A percentile compares a stretch with the other conserved stretches of the same genome.
Evolutionary conservation across 1,140 invertebrate genomes (phyloP).

Genomic region (Mycetomoellerius zeteki): DNA sequence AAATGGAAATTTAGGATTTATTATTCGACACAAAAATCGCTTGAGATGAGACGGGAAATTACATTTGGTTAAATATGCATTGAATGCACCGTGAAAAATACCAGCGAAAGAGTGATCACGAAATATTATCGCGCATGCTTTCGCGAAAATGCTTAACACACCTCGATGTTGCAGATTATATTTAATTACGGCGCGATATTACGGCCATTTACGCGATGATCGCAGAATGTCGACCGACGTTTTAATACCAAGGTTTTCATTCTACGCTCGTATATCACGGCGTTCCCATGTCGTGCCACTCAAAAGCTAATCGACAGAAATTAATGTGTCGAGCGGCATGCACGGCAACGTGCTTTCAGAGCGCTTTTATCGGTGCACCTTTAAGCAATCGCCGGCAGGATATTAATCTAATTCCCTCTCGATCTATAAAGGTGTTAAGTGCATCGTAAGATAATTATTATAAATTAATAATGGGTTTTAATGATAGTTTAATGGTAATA

Average conservation of each 20-base stretch:
- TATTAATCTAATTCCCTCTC: constrained; percentile 37
- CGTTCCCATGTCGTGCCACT: constrained; percentile 59
- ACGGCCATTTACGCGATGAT: constrained; percentile 5
- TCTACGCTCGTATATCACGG: constrained; percentile 61
- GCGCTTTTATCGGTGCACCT: constrained; percentile 65
- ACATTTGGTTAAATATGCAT: not conserved
- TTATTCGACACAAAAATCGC: not conserved
- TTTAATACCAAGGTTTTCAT: constrained; percentile 69
- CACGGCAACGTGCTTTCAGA: constrained; percentile 67
- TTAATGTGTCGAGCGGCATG: constrained; percentile 61
- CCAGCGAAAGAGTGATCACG: not conserved
- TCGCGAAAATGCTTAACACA: constrained; percentile 1
- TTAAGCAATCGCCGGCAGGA: constrained; percentile 49
- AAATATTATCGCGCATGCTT: not conserved
- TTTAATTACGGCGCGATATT: constrained; percentile 53
- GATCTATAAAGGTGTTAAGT: constrained; percentile 38
- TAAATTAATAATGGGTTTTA: constrained; percentile 44
- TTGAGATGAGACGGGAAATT: not conserved
- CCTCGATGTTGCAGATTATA: constrained; percentile 48
- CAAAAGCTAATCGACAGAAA: constrained; percentile 73
- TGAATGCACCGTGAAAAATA: not conserved
- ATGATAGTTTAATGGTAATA: constrained; percentile 23
- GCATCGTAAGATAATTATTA: constrained; percentile 48
- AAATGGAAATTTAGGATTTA: not conserved
- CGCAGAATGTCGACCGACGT: not conserved